Conservation (phyloP, 2,888 invertebrate genomes). For the Sarcophaga variegata region DNA sequence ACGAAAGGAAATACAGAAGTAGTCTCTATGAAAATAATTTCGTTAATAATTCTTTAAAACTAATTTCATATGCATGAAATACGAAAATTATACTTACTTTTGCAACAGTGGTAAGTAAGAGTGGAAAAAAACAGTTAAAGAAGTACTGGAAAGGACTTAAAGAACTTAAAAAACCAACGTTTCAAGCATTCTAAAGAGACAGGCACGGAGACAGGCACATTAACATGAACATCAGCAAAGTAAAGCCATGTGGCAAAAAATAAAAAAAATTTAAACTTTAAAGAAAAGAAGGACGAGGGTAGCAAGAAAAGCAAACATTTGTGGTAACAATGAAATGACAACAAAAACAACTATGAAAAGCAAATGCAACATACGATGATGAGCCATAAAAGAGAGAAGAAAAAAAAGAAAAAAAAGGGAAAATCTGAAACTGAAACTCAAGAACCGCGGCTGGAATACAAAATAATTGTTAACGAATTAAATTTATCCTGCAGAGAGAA, state of each 20-base stretch:
- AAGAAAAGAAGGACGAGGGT: neutral
- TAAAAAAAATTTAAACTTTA: constrained; percentile 39
- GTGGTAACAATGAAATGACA: constrained; percentile 59
- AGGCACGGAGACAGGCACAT: constrained; percentile 25
- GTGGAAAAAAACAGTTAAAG: neutral
- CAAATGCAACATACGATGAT: constrained; percentile 72
- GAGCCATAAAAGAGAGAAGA: neutral
- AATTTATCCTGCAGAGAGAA: constrained; percentile 37
- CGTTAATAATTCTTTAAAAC: constrained; percentile 69
- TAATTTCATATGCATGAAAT: constrained; percentile 78
- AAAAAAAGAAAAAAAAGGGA: constrained; percentile 12
- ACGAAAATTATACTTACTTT: constrained; percentile 70
- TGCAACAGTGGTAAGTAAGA: neutral
- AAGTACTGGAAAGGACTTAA: constrained; percentile 60
- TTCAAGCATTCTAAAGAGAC: constrained; percentile 33
- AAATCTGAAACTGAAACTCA: constrained; percentile 24
- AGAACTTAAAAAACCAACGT: constrained; percentile 48
- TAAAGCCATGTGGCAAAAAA: constrained; percentile 20
- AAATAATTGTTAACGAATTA: constrained; percentile 69
- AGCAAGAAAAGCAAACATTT: constrained; percentile 51
- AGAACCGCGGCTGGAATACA: constrained; percentile 60
- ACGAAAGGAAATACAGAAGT: constrained; percentile 12
- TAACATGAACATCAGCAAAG: constrained; percentile 41
- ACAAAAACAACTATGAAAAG: constrained; percentile 59
- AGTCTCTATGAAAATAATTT: constrained; percentile 3